These are phyloP conservation scores for Platysteira castanea DNA, from an alignment of 2,113 vertebrate species.

Conservation along the genomic window DNA sequence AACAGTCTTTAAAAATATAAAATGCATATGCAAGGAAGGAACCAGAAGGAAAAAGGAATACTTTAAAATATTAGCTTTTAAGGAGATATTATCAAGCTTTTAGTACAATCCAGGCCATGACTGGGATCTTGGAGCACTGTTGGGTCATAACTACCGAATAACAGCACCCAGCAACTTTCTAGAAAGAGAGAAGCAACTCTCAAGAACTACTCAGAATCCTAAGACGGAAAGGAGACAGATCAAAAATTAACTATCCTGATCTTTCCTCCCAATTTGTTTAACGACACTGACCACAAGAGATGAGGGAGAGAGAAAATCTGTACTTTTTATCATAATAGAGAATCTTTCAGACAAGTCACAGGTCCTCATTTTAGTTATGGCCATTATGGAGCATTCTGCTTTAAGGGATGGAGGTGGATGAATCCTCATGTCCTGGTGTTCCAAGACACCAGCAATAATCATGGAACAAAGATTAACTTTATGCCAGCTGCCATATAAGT, in stretches of 20 bases:
- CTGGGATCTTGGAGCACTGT: background rate
- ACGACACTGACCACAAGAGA: background rate
- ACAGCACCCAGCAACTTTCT: background rate
- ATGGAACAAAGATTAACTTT: constrained; percentile 24
- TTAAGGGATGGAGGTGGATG: background rate
- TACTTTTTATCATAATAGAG: background rate
- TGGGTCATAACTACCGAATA: background rate
- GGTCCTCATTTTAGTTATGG: background rate
- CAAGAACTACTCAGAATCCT: background rate
- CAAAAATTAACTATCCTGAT: background rate
- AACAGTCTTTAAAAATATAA: constrained; percentile 32
- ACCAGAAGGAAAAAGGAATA: background rate
- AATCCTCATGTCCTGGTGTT: background rate
- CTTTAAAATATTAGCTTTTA: background rate
- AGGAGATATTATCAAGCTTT: background rate
- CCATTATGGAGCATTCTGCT: background rate
- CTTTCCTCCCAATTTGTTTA: background rate
- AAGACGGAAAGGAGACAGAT: background rate
- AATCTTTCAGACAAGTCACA: background rate
- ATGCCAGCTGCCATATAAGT: background rate
- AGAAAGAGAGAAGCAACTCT: background rate
- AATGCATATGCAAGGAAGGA: background rate
- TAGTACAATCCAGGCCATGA: background rate
- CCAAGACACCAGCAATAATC: background rate
- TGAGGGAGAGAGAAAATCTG: background rate